Conservation (phyloP, 2,797 vertebrate genomes). For the Tenualosa thibaudeaui region DNA sequence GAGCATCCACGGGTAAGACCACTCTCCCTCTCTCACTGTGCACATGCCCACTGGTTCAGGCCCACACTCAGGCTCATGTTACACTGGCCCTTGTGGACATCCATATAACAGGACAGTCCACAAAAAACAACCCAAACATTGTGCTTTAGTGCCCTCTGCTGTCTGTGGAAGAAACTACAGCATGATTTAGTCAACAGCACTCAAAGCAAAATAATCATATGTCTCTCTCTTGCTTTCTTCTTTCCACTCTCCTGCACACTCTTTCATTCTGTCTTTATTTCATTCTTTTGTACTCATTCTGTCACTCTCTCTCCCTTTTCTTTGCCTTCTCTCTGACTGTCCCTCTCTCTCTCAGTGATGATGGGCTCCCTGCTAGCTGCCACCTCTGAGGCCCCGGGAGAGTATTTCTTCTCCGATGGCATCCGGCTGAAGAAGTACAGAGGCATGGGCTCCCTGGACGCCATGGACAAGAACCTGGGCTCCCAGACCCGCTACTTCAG, state of each 20-base stretch:
- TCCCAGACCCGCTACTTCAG: slow-evolving; percentile 98
- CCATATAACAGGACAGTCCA: too few species aligned
- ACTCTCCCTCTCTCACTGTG: background rate
- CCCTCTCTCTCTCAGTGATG: slow-evolving; percentile 79
- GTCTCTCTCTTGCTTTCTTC: background rate
- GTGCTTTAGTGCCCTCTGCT: background rate
- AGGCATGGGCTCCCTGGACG: slow-evolving; percentile 96
- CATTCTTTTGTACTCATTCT: background rate
- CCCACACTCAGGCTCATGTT: background rate
- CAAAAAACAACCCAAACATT: too few species aligned
- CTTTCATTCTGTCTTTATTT: too few species aligned
- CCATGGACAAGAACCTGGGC: slow-evolving; percentile 98
- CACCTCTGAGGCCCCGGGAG: slow-evolving; percentile 93
- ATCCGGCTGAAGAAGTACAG: slow-evolving; percentile 97
- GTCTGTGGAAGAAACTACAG: background rate
- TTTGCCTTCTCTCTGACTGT: background rate
- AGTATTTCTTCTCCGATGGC: slow-evolving; percentile 98
- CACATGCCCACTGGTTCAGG: background rate
- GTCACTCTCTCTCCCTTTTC: too few species aligned
- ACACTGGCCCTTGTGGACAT: too few species aligned
- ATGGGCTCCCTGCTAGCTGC: slow-evolving; percentile 98
- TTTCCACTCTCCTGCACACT: too few species aligned
- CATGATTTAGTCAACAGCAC: background rate
- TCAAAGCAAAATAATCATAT: background rate
- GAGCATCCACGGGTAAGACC: slow-evolving; percentile 90